Evolutionary conservation across 2,888 invertebrate genomes (phyloP).

Genomic region (Lamellibrachia columna): DNA sequence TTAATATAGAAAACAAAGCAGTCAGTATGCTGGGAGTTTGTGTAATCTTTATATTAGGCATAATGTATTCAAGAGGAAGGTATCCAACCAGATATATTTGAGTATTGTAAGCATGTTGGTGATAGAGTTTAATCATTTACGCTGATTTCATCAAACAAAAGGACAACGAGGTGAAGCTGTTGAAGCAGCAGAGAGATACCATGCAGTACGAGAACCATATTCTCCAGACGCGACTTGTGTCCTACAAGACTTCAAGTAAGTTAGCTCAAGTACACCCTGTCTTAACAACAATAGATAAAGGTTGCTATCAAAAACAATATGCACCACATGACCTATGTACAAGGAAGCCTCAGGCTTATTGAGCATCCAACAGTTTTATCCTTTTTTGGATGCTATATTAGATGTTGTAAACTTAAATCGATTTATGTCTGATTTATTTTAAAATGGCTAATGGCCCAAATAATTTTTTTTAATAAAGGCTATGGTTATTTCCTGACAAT

Average conservation of each 20-base stretch:
- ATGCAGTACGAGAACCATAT: neutral
- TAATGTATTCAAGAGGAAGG: neutral
- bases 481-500: too few relatives aligned
- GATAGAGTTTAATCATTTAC: neutral
- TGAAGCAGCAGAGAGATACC: neutral
- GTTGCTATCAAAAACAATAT: too few relatives aligned
- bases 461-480: too few relatives aligned
- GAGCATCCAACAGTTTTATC: too few relatives aligned
- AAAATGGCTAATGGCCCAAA: neutral
- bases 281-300: too few relatives aligned
- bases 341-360: too few relatives aligned
- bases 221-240: neutral
- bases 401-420: too few relatives aligned
- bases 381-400: too few relatives aligned
- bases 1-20: neutral
- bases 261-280: neutral
- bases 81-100: neutral
- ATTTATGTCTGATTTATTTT: too few relatives aligned
- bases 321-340: too few relatives aligned
- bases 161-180: neutral
- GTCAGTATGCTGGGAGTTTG: neutral
- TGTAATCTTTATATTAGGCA: neutral
- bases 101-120: neutral
- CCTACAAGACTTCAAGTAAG: neutral
- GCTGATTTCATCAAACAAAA: neutral